Conservation (phyloP, 2,888 invertebrate genomes). For the Panopea generosa region DNA sequence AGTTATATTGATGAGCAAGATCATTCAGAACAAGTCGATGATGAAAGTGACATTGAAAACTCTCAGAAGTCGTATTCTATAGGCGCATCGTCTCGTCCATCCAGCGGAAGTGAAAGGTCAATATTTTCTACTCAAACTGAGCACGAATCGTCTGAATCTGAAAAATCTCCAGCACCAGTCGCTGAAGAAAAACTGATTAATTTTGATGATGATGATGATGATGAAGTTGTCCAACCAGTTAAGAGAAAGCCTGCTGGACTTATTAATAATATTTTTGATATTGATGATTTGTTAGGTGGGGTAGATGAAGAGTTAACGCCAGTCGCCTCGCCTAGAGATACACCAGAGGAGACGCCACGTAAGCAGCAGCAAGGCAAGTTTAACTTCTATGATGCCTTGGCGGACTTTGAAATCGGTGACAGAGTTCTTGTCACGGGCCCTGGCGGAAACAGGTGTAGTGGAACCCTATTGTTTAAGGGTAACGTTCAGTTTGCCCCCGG, state of each 20-base stretch:
- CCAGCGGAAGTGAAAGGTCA: conserved; percentile 72
- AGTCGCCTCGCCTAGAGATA: conserved; percentile 69
- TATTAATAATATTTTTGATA: conserved; percentile 51
- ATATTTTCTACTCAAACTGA: conserved; percentile 61
- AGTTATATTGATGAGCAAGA: conserved; percentile 8
- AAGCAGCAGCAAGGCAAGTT: conserved; percentile 17
- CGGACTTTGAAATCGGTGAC: conserved; percentile 74
- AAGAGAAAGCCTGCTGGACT: conserved; percentile 31
- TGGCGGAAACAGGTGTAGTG: conserved; percentile 57
- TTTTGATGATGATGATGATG: conserved; percentile 62
- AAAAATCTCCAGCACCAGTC: conserved; percentile 37
- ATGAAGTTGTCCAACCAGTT: background rate
- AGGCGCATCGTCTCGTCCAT: conserved; percentile 68
- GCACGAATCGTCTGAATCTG: conserved; percentile 63
- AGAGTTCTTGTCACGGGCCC: conserved; percentile 75
- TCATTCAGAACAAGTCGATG: conserved; percentile 57
- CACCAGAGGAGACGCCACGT: conserved; percentile 57
- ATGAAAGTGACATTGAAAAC: conserved; percentile 63
- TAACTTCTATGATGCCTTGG: conserved; percentile 68
- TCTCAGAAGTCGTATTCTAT: conserved; percentile 59
- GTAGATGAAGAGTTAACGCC: conserved; percentile 69
- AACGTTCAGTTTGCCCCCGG: conserved; percentile 78
- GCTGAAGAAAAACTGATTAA: conserved; percentile 22
- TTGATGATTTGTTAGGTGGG: conserved; percentile 61
- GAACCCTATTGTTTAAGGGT: conserved; percentile 78